A percentile compares a stretch with the other conserved stretches of the same genome.
phyloP scores from a whole-genome alignment of 2,888 invertebrate species.

The Brachyopa scutellaris region DNA sequence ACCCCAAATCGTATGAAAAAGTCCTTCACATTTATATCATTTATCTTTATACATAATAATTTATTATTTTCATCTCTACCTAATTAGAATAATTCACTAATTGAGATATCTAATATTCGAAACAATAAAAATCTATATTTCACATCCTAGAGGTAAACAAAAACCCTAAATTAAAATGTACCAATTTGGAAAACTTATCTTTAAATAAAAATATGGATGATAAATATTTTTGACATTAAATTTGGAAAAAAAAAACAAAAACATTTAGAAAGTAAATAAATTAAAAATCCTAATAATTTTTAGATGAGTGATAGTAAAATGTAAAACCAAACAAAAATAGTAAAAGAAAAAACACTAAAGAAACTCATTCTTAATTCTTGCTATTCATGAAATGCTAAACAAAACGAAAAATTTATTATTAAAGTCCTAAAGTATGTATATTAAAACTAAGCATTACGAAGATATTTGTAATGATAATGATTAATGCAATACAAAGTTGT shows the following conservation, averaged over 20 bases:
- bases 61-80: background rate
- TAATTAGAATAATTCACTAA: too few species aligned
- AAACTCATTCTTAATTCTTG: constrained; percentile 23
- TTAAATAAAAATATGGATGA: background rate
- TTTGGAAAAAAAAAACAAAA: constrained; percentile 9
- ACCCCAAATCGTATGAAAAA: constrained; percentile 23
- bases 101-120: too few species aligned
- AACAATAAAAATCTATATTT: constrained; percentile 13
- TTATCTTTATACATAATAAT: background rate
- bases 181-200: constrained; percentile 11
- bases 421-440: constrained; percentile 27
- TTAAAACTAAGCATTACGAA: background rate
- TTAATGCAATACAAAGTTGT: constrained; percentile 10
- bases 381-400: constrained; percentile 21
- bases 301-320: constrained; percentile 23
- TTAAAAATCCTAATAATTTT: constrained; percentile 12
- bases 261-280: background rate
- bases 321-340: background rate
- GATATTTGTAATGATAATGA: constrained; percentile 27
- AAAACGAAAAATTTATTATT: constrained; percentile 19
- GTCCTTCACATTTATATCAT: background rate
- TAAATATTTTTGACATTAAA: constrained; percentile 35
- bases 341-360: background rate
- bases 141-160: constrained; percentile 11
- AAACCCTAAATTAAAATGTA: constrained; percentile 8